These are phyloP conservation scores for Xiphophorus birchmanni DNA, from an alignment of 2,797 vertebrate genomes.

Conservation along the genomic window DNA sequence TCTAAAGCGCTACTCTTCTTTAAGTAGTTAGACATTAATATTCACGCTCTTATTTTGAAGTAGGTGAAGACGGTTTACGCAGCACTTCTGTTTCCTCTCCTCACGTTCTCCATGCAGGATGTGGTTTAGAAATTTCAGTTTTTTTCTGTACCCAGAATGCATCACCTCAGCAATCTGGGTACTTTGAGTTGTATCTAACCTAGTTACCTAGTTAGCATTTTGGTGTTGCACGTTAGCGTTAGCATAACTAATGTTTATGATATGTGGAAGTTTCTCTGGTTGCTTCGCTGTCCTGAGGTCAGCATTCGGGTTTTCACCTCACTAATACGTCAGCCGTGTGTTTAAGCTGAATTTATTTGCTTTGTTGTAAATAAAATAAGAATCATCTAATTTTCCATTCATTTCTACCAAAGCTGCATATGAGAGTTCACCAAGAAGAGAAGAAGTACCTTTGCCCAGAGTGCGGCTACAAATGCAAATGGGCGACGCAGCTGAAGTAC, in stretches of 20 bases:
- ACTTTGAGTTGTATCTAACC: too few species aligned
- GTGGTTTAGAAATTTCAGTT: too few species aligned
- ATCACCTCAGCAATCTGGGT: too few species aligned
- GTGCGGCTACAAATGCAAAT: conserved; percentile 99
- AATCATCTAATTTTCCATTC: background rate
- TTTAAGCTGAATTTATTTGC: background rate
- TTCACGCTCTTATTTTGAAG: background rate
- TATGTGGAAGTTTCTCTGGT: too few species aligned
- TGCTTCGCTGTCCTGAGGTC: background rate
- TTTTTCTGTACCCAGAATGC: too few species aligned
- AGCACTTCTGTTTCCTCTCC: too few species aligned
- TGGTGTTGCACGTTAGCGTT: too few species aligned
- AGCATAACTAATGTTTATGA: too few species aligned
- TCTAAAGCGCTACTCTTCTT: background rate
- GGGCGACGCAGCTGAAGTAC: conserved; percentile 98
- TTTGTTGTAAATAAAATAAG: background rate
- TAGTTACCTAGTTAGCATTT: too few species aligned
- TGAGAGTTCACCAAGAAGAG: conserved; percentile 96
- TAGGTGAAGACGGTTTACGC: background rate
- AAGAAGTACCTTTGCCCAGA: conserved; percentile 96
- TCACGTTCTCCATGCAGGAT: too few species aligned
- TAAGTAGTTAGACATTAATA: background rate
- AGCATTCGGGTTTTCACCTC: too few species aligned
- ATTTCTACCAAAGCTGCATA: conserved; percentile 86
- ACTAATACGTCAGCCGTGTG: too few species aligned